Evolutionary conservation across 2,888 invertebrate genomes (phyloP).

Genomic region (Torymus tubicola): DNA sequence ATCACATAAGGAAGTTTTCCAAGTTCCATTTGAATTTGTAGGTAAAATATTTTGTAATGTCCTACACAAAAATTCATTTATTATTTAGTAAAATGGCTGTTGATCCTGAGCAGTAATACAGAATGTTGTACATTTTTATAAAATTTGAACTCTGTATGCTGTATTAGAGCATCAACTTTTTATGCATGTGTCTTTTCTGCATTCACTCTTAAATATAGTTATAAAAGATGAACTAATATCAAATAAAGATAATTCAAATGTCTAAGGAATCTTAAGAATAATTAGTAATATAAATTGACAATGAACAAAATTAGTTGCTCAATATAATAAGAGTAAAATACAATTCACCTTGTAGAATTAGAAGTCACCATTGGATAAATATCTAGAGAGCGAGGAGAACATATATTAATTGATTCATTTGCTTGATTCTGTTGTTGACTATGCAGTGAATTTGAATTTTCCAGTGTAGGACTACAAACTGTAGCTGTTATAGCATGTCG

Average conservation of each 20-base stretch:
- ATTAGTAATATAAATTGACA: too few relatives aligned
- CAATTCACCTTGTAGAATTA: slow-evolving; percentile 64
- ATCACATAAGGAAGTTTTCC: slow-evolving; percentile 66
- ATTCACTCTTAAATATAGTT: too few relatives aligned
- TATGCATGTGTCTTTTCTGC: too few relatives aligned
- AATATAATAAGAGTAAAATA: neutral
- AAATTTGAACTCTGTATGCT: too few relatives aligned
- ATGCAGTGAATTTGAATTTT: slow-evolving; percentile 57
- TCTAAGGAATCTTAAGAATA: too few relatives aligned
- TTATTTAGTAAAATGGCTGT: neutral
- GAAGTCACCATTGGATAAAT: slow-evolving; percentile 59
- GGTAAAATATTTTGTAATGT: slow-evolving; percentile 62
- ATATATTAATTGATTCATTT: slow-evolving; percentile 63
- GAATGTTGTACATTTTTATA: too few relatives aligned
- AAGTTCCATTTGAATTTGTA: slow-evolving; percentile 58
- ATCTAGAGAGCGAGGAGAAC: slow-evolving; percentile 64
- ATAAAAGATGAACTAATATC: too few relatives aligned
- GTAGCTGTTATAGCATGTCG: slow-evolving; percentile 82
- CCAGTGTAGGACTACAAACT: slow-evolving; percentile 62
- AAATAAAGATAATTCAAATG: too few relatives aligned
- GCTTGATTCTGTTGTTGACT: slow-evolving; percentile 61
- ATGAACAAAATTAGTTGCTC: too few relatives aligned
- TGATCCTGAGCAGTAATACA: too few relatives aligned
- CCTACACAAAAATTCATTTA: slow-evolving; percentile 51
- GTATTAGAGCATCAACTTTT: too few relatives aligned